These are phyloP conservation scores for Cyclura pinguis DNA, from an alignment of 2,797 vertebrate genomes.

Conservation along the genomic window DNA sequence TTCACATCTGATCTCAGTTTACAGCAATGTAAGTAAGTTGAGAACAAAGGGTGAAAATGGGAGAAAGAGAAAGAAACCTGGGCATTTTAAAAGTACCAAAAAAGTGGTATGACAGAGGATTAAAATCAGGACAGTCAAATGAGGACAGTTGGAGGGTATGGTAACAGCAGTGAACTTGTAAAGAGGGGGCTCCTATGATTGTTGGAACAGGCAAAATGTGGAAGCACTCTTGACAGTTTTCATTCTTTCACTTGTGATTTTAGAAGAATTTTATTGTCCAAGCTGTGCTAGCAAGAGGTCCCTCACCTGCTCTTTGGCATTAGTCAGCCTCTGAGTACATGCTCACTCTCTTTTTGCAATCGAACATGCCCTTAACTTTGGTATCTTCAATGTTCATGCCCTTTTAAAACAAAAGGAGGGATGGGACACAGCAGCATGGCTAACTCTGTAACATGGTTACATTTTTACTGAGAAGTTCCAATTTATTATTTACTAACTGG, in stretches of 20 bases:
- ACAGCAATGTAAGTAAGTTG: too few relatives aligned
- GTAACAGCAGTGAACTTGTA: neutral
- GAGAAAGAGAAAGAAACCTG: too few relatives aligned
- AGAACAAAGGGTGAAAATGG: too few relatives aligned
- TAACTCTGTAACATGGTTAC: neutral
- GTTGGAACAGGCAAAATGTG: neutral
- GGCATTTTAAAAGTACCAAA: too few relatives aligned
- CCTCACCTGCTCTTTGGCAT: too few relatives aligned
- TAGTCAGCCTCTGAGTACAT: neutral
- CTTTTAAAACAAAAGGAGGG: neutral
- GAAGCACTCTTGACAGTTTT: neutral
- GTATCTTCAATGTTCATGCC: neutral
- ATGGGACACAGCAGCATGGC: neutral
- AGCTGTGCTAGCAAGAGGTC: neutral
- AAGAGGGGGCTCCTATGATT: neutral
- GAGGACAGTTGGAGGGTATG: too few relatives aligned
- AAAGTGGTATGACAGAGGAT: too few relatives aligned
- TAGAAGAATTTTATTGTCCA: neutral
- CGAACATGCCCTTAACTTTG: neutral
- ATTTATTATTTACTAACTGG: neutral
- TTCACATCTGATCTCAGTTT: too few relatives aligned
- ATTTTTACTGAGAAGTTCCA: neutral
- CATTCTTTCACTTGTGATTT: neutral
- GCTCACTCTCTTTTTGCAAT: neutral
- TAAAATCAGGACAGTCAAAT: too few relatives aligned